Base-by-base conservation (phyloP, 2,113 vertebrate species). In the Genyomyrus donnyi region DNA sequence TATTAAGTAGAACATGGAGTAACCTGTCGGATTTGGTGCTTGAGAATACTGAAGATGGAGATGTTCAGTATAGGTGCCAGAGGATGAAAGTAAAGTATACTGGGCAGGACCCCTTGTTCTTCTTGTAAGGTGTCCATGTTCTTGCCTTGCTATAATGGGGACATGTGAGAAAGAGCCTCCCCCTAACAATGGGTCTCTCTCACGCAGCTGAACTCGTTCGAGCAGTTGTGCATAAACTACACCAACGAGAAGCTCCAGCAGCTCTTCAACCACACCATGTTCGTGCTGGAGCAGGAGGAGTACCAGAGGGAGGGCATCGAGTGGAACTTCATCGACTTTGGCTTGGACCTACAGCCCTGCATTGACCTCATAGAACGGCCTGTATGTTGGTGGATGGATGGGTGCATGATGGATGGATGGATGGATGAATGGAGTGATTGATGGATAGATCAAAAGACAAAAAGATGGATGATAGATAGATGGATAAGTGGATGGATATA, bases 201-300 rank as follows among this genome's bases (percentile, higher is more conserved):
- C 62, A 66, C 3, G 10, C 93, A 98, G 97, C 93, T 98, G 17
- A 98, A 98, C 94, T 98, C 97, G 2, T 98, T 98, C 62, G 97
- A 98, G 93, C 97, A 98, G 94, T 93, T 98, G 17, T 98, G 97
- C 88, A 98, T 98, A 93, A 98, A 98, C 94, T 97, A 97, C 94
- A 97, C 97, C 88, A 98, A 98, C 0, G 97, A 97, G 93, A 97
- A 97, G 92, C 95, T 98, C 91, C 97, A 98, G 96, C 97, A 98
- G 95, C 96, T 98, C 0, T 98, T 98, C 96, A 98, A 98, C 95
- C 97, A 98, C 95, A 98, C 97, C 90, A 97, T 98, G 97, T 98
- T 98, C 91, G 93, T 97, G 88, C 95, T 98, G 94, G 97, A 98
- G 95, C 97, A 97, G 93, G 97, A 97, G 93, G 97, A 97, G 91